Base-by-base conservation (phyloP, 2,888 invertebrate genomes). In the Macropis europaea region DNA sequence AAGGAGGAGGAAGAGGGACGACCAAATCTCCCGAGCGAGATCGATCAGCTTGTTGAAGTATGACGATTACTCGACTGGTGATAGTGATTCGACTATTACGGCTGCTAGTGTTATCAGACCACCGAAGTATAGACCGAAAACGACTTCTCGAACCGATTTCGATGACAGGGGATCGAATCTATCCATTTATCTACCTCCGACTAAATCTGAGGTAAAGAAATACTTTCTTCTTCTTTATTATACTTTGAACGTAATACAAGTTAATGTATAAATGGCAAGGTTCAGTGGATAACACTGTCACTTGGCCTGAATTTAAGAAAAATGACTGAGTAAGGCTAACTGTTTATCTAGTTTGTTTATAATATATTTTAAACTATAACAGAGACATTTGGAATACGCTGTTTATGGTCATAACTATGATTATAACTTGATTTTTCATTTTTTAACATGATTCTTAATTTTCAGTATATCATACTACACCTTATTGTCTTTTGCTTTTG, bases 31-130 rank as follows among this genome's bases (percentile, higher is more conserved):
- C 30, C 64, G 80, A 32, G 68, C 82, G 0, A 71, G 79, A 40
- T 79, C 82, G 2, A 76, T 72, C 24, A 69, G 74, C 48, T 63
- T 82, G 13, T 6, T 82, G 30, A 82, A 77, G 26, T 79, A 82
- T n/a, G 79, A 82, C n/a, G 79, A 79, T 6, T 82, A 79, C 24
- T 82, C 77, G n/a, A 72, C 63, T 0, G 79, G 73, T 3, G 82
- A 82, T n/a, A 79, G 74, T n/a, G 81, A 81, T 53, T 52, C 60
- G 7, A 74, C 63, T 17, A 43, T 76, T 9, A 64, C 70, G 15
- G 52, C 75, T 24, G 63, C 34, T 22, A 59, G 54, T 2, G 7
- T 43, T n/a, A 48, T 36, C 0, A 73, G 34, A 53, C 66, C 70
- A 6, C 47, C 69, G 0, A 67, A 70, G 13, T 67, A 47, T 0